Evolutionary conservation across 2,888 invertebrate genomes (phyloP).

Genomic region (Dorcus hopei): DNA sequence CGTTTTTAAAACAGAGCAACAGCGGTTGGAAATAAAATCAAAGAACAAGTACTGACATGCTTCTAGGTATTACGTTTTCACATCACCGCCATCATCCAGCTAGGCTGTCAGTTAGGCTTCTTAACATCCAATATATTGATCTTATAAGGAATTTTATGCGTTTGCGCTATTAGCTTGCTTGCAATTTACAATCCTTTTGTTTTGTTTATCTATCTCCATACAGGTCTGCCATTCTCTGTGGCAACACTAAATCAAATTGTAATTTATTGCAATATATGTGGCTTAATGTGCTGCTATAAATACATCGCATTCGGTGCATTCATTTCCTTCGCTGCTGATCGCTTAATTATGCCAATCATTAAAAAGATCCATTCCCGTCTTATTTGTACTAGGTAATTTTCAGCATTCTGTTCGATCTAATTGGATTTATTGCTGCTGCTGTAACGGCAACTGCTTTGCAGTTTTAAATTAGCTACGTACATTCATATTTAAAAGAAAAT

Average conservation of each 20-base stretch:
- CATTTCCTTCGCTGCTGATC: background rate
- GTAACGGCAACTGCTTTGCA: too few species aligned
- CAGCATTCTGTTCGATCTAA: background rate
- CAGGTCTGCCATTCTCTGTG: background rate
- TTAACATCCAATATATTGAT: constrained; percentile 32
- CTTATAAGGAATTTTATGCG: constrained; percentile 34
- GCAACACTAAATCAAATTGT: constrained; percentile 1
- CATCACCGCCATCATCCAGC: constrained; percentile 24
- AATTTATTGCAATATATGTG: background rate
- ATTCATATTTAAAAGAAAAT: too few species aligned
- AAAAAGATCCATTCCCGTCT: background rate
- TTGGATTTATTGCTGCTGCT: too few species aligned
- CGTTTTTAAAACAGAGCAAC: background rate
- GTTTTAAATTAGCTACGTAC: too few species aligned
- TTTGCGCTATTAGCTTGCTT: constrained; percentile 32
- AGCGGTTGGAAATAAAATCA: background rate
- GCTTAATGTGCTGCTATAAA: background rate
- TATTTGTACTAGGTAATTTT: background rate
- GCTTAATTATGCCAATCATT: background rate
- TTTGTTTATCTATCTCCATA: constrained; percentile 14
- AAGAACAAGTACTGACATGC: background rate
- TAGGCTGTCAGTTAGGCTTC: constrained; percentile 23
- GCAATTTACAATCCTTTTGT: constrained; percentile 30
- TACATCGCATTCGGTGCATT: background rate
- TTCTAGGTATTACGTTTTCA: constrained; percentile 10